Percentiles rank a stretch among this genome's conserved stretches.
Evolutionary conservation across 1,140 invertebrate genomes (phyloP).

Genomic region (Sycophila sp.): DNA sequence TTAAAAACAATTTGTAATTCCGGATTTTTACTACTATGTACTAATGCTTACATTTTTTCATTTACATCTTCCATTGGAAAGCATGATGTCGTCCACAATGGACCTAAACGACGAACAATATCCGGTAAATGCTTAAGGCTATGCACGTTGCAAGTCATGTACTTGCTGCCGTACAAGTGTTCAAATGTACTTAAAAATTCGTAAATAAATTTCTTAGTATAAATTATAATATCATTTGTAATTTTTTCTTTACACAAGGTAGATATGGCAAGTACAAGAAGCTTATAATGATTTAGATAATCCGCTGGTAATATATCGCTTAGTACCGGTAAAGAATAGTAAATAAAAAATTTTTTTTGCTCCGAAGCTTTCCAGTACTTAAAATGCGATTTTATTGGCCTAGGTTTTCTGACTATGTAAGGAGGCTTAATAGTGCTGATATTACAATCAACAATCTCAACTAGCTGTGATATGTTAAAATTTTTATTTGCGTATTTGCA

Average conservation of each 20-base stretch:
- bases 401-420: constrained; percentile 19
- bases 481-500: background rate
- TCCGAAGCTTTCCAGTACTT: constrained; percentile 32
- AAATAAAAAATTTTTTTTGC: constrained; percentile 22
- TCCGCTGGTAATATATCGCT: background rate
- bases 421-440: constrained; percentile 16
- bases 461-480: background rate
- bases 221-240: background rate
- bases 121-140: constrained; percentile 36
- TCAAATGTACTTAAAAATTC: constrained; percentile 37
- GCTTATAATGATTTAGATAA: constrained; percentile 16
- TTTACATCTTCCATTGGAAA: too few relatives aligned
- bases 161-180: constrained; percentile 26
- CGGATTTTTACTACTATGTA: constrained; percentile 20
- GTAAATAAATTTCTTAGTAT: constrained; percentile 9
- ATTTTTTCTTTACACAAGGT: constrained; percentile 9
- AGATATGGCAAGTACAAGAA: background rate
- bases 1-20: constrained; percentile 34
- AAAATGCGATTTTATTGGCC: constrained; percentile 11
- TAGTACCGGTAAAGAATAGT: constrained; percentile 27
- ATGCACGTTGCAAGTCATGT: constrained; percentile 40
- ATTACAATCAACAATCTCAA: constrained; percentile 8
- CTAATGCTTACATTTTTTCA: constrained; percentile 32
- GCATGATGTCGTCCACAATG: constrained; percentile 35
- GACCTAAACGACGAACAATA: constrained; percentile 39